Percentiles rank a stretch among this genome's conserved stretches.
Evolutionary conservation across 2,113 vertebrate species (phyloP).

Genomic region (Ailurus styani): DNA sequence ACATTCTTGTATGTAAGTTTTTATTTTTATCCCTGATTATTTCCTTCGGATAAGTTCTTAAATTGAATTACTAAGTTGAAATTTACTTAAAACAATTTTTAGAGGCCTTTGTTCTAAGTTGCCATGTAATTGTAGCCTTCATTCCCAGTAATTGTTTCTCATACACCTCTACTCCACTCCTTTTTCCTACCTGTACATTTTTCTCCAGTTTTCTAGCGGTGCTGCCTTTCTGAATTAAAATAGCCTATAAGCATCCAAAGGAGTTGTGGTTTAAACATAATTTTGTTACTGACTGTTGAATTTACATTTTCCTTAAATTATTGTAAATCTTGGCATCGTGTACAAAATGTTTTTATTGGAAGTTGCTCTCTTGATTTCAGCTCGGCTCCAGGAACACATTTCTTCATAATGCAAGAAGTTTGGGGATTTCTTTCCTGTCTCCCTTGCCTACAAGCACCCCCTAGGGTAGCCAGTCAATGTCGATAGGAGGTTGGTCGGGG

Average conservation of each 20-base stretch:
- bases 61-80: background rate
- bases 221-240: background rate
- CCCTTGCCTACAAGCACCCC: background rate
- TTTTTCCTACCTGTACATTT: background rate
- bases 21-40: conserved; percentile 24
- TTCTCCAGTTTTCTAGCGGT: background rate
- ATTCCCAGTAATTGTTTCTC: background rate
- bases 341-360: background rate
- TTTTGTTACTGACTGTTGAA: background rate
- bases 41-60: background rate
- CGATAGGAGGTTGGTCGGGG: background rate
- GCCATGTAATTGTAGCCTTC: background rate
- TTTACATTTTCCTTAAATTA: conserved; percentile 36
- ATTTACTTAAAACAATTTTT: background rate
- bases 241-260: background rate
- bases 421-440: background rate
- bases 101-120: background rate
- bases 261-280: background rate
- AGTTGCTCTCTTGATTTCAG: background rate
- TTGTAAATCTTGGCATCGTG: background rate
- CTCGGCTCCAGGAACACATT: background rate
- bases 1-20: background rate
- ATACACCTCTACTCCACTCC: background rate
- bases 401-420: background rate
- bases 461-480: background rate